Percentiles rank a stretch among this genome's conserved stretches.
Conservation (phyloP, 1,140 invertebrate genomes). For the Drosophila leontia region DNA sequence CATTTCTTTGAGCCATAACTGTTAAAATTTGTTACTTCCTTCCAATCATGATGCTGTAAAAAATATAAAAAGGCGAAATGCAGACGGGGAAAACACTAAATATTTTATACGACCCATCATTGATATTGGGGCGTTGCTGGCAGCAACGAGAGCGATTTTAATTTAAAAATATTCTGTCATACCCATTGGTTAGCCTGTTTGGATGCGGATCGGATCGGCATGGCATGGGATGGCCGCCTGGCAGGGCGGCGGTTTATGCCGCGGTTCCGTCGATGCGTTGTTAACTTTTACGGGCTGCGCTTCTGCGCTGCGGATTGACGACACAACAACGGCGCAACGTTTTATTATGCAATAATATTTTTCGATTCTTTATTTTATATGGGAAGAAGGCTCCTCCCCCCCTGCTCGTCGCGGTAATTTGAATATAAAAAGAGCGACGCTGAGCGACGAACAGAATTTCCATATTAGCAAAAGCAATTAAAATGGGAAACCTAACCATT, state of each 20-base stretch:
- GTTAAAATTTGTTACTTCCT: constrained; percentile 32
- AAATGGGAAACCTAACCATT: constrained; percentile 50
- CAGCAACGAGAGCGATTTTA: constrained; percentile 61
- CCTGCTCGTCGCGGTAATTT: constrained; percentile 42
- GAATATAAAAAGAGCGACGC: constrained; percentile 20
- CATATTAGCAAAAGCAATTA: constrained; percentile 70
- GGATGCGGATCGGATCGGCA: background rate
- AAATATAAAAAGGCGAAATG: constrained; percentile 29
- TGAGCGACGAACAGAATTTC: constrained; percentile 39
- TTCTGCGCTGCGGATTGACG: constrained; percentile 39
- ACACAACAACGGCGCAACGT: constrained; percentile 35
- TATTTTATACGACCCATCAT: constrained; percentile 82
- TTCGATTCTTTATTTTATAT: constrained; percentile 77
- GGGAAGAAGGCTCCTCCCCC: constrained; percentile 1
- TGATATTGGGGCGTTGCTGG: constrained; percentile 53
- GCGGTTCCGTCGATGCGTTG: constrained; percentile 62
- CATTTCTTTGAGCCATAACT: constrained; percentile 14
- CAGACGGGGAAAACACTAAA: constrained; percentile 71
- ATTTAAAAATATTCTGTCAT: constrained; percentile 79
- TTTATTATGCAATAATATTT: constrained; percentile 82
- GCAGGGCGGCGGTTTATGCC: constrained; percentile 61
- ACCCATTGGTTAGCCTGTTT: constrained; percentile 57
- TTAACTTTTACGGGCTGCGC: constrained; percentile 73
- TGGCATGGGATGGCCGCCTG: constrained; percentile 16
- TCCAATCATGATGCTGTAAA: constrained; percentile 73